Conservation (phyloP, 2,888 invertebrate genomes). For the Strigamia transsilvanica region DNA sequence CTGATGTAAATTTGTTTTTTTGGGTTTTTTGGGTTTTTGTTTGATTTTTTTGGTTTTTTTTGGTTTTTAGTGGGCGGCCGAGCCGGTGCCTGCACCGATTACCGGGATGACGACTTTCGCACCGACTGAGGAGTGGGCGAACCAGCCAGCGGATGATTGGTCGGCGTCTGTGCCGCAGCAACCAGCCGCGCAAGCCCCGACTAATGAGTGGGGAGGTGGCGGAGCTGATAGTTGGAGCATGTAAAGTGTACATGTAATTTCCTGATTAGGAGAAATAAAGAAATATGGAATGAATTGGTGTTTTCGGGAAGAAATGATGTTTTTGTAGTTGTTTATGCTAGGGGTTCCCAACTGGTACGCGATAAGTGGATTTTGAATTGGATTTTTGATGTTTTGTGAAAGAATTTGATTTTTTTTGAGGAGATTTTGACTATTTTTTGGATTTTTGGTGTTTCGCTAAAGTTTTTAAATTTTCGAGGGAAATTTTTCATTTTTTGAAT, state of each 20-base stretch:
- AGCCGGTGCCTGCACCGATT: constrained; percentile 10
- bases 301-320: no score
- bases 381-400: no score
- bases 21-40: not conserved
- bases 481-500: no score
- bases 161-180: not conserved
- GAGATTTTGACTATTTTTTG: no score
- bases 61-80: constrained; percentile 7
- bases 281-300: not conserved
- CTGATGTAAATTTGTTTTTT: constrained; percentile 37
- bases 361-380: no score
- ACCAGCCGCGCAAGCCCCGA: not conserved
- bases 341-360: no score
- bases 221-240: constrained; percentile 18
- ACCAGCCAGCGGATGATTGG: not conserved
- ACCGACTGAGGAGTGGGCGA: constrained; percentile 11
- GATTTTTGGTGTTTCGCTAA: no score
- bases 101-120: not conserved
- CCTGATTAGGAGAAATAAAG: not conserved
- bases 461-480: no score
- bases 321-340: no score
- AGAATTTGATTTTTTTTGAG: no score
- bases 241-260: constrained; percentile 13
- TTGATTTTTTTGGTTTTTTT: not conserved
- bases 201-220: constrained; percentile 50